Conservation (phyloP, 2,888 invertebrate genomes). For the Proisotoma minuta region DNA sequence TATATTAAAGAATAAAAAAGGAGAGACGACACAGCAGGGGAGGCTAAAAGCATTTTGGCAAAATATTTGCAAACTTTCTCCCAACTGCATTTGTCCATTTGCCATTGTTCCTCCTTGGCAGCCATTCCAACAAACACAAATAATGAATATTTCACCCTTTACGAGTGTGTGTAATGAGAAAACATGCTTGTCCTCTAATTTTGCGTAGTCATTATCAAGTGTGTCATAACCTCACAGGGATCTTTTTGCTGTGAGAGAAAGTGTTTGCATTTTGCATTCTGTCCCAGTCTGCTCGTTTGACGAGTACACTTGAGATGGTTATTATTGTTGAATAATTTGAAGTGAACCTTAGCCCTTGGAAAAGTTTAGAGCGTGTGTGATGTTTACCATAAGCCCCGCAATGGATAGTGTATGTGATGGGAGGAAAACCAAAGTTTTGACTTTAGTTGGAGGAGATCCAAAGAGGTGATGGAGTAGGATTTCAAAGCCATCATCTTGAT, state of each 20-base stretch:
- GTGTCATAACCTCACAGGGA: too few species aligned
- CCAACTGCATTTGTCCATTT: not conserved
- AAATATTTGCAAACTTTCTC: conserved; percentile 14
- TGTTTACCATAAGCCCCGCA: not conserved
- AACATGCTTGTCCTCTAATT: too few species aligned
- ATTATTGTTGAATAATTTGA: conserved; percentile 16
- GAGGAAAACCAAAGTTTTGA: conserved; percentile 13
- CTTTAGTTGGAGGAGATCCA: conserved; percentile 39
- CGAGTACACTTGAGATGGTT: conserved; percentile 9
- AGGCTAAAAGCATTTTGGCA: conserved; percentile 10
- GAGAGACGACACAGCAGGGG: not conserved
- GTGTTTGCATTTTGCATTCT: not conserved
- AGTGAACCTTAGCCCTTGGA: not conserved
- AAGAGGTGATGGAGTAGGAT: conserved; percentile 45
- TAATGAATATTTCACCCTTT: too few species aligned
- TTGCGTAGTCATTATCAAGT: too few species aligned
- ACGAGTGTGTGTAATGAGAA: too few species aligned
- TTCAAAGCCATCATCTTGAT: conserved; percentile 44
- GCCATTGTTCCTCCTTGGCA: too few species aligned
- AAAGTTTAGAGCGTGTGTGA: not conserved
- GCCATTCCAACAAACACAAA: too few species aligned
- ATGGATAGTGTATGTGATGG: conserved; percentile 3
- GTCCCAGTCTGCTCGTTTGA: not conserved
- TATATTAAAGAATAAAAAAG: too few species aligned
- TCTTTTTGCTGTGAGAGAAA: too few species aligned